A percentile compares a stretch with the other conserved stretches of the same genome.
Evolutionary conservation across 2,888 invertebrate genomes (phyloP).

Genomic region (Synanthedon formicaeformis): DNA sequence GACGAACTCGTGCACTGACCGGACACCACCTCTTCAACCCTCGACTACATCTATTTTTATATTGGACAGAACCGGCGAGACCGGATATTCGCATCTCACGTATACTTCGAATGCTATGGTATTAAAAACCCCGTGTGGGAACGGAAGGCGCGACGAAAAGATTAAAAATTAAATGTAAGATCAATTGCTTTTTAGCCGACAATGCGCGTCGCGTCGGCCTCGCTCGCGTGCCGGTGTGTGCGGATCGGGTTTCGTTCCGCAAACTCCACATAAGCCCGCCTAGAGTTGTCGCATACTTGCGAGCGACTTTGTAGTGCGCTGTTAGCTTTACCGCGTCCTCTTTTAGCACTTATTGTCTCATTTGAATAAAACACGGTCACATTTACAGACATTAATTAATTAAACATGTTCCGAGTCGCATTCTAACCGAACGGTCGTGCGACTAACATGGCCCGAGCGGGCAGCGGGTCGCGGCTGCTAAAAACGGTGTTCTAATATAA

Average conservation of each 20-base stretch:
- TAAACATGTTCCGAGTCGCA: constrained; percentile 12
- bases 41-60: constrained; percentile 9
- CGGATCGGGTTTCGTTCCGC: constrained; percentile 65
- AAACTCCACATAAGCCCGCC: constrained; percentile 57
- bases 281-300: constrained; percentile 39
- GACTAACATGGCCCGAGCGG: constrained; percentile 23
- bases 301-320: constrained; percentile 43
- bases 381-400: constrained; percentile 34
- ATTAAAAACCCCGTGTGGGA: constrained; percentile 17
- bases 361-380: constrained; percentile 52
- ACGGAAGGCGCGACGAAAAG: constrained; percentile 17
- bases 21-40: constrained; percentile 4
- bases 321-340: constrained; percentile 45
- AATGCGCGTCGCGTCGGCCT: constrained; percentile 33
- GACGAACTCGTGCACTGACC: constrained; percentile 17
- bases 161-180: constrained; percentile 6
- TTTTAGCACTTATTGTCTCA: constrained; percentile 35
- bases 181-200: constrained; percentile 16
- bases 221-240: constrained; percentile 49
- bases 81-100: constrained; percentile 7
- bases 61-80: constrained; percentile 5
- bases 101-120: background rate
- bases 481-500: constrained; percentile 61
- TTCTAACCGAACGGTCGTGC: constrained; percentile 28
- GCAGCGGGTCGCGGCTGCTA: constrained; percentile 40